Conservation (phyloP, 2,888 invertebrate species). For the Lithophane leautieri region DNA sequence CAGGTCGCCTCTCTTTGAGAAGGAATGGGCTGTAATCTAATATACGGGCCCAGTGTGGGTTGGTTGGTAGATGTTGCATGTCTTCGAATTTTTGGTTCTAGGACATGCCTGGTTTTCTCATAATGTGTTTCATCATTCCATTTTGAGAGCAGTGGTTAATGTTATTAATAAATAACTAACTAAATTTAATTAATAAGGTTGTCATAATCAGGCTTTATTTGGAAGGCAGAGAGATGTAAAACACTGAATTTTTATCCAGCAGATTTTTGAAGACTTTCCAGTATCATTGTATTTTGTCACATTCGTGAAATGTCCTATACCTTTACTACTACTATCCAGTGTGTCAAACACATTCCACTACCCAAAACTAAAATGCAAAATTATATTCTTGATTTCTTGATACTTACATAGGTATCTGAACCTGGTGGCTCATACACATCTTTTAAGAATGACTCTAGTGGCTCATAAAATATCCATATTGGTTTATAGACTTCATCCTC, state of each 20-base stretch:
- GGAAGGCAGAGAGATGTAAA: not conserved
- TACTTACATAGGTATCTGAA: slow-evolving; percentile 32
- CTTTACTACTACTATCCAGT: too few relatives aligned
- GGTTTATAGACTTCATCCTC: slow-evolving; percentile 54
- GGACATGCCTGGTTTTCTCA: too few relatives aligned
- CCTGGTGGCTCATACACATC: slow-evolving; percentile 36
- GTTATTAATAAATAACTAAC: too few relatives aligned
- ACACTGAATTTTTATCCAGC: too few relatives aligned
- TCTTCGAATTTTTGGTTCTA: not conserved
- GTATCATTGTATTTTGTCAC: not conserved
- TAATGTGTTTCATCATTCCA: too few relatives aligned
- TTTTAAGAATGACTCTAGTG: slow-evolving; percentile 47
- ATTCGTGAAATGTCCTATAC: not conserved
- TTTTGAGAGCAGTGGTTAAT: too few relatives aligned
- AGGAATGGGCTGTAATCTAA: too few relatives aligned
- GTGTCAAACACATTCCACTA: too few relatives aligned
- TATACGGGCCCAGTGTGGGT: too few relatives aligned
- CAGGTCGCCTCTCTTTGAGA: too few relatives aligned
- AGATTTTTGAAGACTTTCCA: not conserved
- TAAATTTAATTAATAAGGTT: not conserved
- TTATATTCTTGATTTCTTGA: not conserved
- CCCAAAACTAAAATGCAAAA: not conserved
- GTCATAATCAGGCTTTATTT: not conserved
- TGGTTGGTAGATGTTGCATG: too few relatives aligned
- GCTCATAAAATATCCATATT: slow-evolving; percentile 56